Evolutionary conservation across 2,113 vertebrate genomes (phyloP), one percentile per base, ranked within the genome.

Genomic region (Otolemur garnettii): DNA sequence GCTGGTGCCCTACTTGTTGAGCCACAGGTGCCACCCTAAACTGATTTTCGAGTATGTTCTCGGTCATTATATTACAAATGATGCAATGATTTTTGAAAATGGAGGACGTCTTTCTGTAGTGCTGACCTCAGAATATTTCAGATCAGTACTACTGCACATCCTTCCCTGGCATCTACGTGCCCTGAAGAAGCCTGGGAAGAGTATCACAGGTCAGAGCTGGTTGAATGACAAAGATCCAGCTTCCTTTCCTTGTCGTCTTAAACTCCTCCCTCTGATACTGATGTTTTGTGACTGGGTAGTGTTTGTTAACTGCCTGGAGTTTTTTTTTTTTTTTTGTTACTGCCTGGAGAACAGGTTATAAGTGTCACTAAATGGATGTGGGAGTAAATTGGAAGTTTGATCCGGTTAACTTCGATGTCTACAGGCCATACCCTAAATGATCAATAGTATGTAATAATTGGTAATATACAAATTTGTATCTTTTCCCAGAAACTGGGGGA

Each of bases 11-110:
- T 38, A 38, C 38, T 38, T 38, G 38, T 38, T 38, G 38, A 38
- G 38, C 38, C 38, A 38, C 38, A 38, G 38, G 38, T 38, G 38
- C 38, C 38, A 38, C 38, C 38, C 38, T 38, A 38, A 80, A 74
- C 11, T 50, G 69, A 42, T 74, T 92, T 96, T 68, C 33, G 80
- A 62, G 57, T 77, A 59, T 92, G n/a, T 96, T 50, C n/a, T 50
- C 55, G 33, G 62, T 62, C 33, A n/a, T 55, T 88, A 50, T 33
- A 87, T 60, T 87, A 75, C 53, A 82, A 62, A 17, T 50, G 5
- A 75, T 62, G 13, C 13, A 74, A 17, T 78, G 26, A 53, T 42
- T 18, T 87, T 95, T 91, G 82, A 71, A 90, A 91, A 93, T 42
- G 12, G 15, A 75, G 17, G 28, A 60, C n/a, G 66, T 81, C 28